These are phyloP conservation scores for Stichodactyla helianthus DNA, from an alignment of 64 coral and sea anemone species.

Conservation along the genomic window DNA sequence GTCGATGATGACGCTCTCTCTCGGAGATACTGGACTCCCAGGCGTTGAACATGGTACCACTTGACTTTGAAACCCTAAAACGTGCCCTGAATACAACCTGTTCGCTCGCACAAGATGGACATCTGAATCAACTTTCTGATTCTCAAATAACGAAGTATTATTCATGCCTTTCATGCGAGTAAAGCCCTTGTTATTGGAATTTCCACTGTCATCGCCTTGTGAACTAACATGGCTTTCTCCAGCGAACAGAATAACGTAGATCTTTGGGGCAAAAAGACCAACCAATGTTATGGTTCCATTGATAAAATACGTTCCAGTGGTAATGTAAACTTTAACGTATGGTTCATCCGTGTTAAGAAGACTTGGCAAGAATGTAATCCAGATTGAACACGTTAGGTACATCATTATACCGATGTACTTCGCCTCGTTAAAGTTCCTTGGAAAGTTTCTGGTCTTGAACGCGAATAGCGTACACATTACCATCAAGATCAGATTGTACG, in stretches of 20 bases:
- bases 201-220: background rate
- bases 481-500: constrained; percentile 75
- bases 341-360: constrained; percentile 48
- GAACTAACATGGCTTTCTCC: background rate
- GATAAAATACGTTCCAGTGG: constrained; percentile 31
- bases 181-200: background rate
- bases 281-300: constrained; percentile 59
- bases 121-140: background rate
- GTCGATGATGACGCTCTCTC: background rate
- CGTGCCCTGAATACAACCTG: background rate
- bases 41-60: background rate
- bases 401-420: constrained; percentile 88
- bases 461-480: constrained; percentile 80
- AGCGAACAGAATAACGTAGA: constrained; percentile 37
- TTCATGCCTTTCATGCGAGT: background rate
- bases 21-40: background rate
- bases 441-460: constrained; percentile 85
- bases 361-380: constrained; percentile 81
- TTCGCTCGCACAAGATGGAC: background rate
- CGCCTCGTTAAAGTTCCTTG: constrained; percentile 97
- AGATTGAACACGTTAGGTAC: constrained; percentile 86
- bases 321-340: constrained; percentile 40
- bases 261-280: constrained; percentile 62
- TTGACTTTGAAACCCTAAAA: background rate
- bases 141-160: background rate